Conservation (phyloP, 2,113 vertebrate species). For the Ciconia boyciana region DNA sequence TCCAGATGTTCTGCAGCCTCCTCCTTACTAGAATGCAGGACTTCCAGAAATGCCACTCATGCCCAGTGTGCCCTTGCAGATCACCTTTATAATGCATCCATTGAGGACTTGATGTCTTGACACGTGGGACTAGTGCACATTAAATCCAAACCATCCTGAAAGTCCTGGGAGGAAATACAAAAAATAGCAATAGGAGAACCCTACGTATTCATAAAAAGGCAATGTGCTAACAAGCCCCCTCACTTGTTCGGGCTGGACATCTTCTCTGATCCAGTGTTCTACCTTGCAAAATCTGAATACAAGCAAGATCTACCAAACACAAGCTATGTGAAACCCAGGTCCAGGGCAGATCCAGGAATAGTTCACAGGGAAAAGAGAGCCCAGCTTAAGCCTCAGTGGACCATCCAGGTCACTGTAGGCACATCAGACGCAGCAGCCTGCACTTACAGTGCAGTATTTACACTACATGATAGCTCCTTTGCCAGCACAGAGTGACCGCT, state of each 20-base stretch:
- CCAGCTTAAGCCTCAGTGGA: neutral
- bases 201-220: neutral
- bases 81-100: neutral
- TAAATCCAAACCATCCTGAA: neutral
- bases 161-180: neutral
- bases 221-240: neutral
- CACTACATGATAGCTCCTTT: neutral
- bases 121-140: neutral
- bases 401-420: neutral
- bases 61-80: neutral
- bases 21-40: neutral
- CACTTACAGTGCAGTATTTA: neutral
- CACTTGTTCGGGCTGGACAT: neutral
- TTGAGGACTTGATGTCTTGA: neutral
- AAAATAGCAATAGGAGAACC: neutral
- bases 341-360: neutral
- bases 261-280: neutral
- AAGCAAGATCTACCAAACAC: neutral
- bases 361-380: neutral
- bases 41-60: neutral
- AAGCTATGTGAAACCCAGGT: neutral
- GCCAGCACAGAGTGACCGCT: neutral
- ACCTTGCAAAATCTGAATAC: neutral
- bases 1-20: neutral
- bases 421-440: neutral